Percentiles rank a stretch among this genome's conserved stretches.
Evolutionary conservation across 2,888 invertebrate species (phyloP).

Genomic region (Microchrysa polita): DNA sequence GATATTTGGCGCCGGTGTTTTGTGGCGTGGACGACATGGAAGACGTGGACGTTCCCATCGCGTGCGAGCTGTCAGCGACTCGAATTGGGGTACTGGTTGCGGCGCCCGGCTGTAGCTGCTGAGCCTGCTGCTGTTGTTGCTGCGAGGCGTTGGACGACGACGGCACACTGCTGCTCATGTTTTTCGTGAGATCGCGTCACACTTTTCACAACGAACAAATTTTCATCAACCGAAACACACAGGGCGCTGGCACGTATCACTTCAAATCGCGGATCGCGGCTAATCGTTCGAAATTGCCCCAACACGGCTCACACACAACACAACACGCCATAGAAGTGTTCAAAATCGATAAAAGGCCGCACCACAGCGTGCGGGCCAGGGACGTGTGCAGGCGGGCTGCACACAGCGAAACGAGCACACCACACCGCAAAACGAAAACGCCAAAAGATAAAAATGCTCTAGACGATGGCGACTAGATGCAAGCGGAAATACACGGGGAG

Average conservation of each 20-base stretch:
- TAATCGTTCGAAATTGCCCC: not conserved
- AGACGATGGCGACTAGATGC: no score
- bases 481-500: no score
- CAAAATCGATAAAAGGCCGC: not conserved
- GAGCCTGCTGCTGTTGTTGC: not conserved
- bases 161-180: not conserved
- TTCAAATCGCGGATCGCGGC: slow-evolving; percentile 1
- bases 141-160: not conserved
- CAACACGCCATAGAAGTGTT: slow-evolving; percentile 8
- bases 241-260: slow-evolving; percentile 8
- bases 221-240: not conserved
- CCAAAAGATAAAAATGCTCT: no score
- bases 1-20: slow-evolving; percentile 16
- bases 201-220: slow-evolving; percentile 4
- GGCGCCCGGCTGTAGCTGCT: not conserved
- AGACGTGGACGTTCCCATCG: slow-evolving; percentile 26
- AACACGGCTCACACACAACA: not conserved
- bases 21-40: slow-evolving; percentile 24
- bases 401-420: no score
- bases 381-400: not conserved
- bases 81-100: slow-evolving; percentile 11
- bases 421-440: no score
- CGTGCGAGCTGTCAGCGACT: not conserved
- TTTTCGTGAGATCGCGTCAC: not conserved
- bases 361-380: not conserved